A percentile compares a stretch with the other conserved stretches of the same genome.
Evolutionary conservation across 1,140 invertebrate species (phyloP).

Genomic region (Panonychus citri): DNA sequence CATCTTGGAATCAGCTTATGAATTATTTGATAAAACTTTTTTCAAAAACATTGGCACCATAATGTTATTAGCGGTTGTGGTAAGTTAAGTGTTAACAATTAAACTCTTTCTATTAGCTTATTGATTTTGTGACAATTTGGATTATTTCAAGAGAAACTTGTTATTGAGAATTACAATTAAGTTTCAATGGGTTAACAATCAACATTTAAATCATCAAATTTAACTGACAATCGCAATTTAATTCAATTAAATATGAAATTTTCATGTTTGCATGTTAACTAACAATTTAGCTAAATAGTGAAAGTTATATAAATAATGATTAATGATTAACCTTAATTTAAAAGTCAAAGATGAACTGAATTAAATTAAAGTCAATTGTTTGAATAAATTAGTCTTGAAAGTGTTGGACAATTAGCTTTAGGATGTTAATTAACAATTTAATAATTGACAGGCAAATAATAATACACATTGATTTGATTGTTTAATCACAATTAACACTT

Average conservation of each 20-base stretch:
- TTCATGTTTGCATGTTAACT: background rate
- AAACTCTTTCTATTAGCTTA: no score
- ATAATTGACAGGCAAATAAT: no score
- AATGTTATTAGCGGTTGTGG: background rate
- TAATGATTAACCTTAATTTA: background rate
- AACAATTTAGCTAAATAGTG: background rate
- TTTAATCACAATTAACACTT: no score
- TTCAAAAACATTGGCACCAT: background rate
- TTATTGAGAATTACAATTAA: background rate
- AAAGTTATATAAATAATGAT: background rate
- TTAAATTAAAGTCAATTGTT: background rate
- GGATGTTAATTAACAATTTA: no score
- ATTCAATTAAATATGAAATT: background rate
- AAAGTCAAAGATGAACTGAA: background rate
- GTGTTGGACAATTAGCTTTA: background rate
- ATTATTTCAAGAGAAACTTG: no score
- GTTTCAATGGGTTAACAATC: no score
- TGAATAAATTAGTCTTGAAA: background rate
- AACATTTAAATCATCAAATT: no score
- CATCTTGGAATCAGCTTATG: background rate
- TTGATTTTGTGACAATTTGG: no score
- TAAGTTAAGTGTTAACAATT: slow-evolving; percentile 19
- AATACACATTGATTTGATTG: no score
- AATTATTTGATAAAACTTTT: background rate
- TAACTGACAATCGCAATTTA: no score